A percentile compares a stretch with the other conserved stretches of the same genome.
These are phyloP conservation scores for Babyrousa celebensis DNA, from an alignment of 2,797 vertebrate species.

Conservation along the genomic window DNA sequence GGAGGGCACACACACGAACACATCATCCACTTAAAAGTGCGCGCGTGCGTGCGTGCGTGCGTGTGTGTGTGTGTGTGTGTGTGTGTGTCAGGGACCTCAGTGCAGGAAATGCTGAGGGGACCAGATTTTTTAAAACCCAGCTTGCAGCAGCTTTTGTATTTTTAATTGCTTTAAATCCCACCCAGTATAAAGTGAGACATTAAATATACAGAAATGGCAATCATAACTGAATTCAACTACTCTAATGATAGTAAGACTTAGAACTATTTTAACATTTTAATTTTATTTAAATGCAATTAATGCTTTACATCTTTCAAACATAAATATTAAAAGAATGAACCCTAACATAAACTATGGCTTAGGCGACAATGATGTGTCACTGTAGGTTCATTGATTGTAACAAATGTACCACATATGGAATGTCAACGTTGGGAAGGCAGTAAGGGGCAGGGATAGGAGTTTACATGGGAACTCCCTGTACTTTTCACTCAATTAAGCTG, in stretches of 20 bases:
- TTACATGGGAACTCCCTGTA: neutral
- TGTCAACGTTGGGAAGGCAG: neutral
- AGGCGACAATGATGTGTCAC: neutral
- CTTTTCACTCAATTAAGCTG: neutral
- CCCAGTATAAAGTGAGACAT: conserved; percentile 26
- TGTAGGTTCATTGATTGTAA: neutral
- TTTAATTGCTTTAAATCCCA: neutral
- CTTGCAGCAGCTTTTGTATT: neutral
- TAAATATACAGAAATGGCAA: neutral
- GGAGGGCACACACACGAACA: neutral
- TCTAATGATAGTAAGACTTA: neutral
- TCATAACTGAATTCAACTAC: conserved; percentile 18
- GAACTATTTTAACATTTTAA: neutral
- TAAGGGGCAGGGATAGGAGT: neutral
- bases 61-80: neutral
- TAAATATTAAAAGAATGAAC: conserved; percentile 28
- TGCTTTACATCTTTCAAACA: conserved; percentile 27
- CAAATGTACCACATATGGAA: neutral
- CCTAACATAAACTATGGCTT: neutral
- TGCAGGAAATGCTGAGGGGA: neutral
- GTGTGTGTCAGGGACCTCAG: neutral
- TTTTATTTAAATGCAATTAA: conserved; percentile 61
- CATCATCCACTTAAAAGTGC: neutral
- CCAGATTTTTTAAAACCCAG: neutral
- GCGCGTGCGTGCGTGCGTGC: neutral